These are phyloP conservation scores for Metaphire vulgaris DNA, from an alignment of 1,140 invertebrate species.

Conservation along the genomic window DNA sequence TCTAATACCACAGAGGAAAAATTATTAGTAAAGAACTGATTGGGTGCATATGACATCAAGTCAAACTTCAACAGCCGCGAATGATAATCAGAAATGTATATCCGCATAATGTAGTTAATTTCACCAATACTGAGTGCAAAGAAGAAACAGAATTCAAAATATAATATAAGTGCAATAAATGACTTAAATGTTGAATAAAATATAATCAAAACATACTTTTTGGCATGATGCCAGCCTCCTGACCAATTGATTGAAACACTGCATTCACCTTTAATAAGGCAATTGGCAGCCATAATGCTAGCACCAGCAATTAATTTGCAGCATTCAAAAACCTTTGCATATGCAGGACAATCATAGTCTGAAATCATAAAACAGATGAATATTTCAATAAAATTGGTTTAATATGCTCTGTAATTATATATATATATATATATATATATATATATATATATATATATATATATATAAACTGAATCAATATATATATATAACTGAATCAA, in stretches of 20 bases:
- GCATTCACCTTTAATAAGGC: conserved; percentile 54
- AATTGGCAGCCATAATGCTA: conserved; percentile 63
- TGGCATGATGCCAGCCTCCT: conserved; percentile 80
- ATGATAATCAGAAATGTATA: too few relatives aligned
- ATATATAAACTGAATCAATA: too few relatives aligned
- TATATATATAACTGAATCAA: too few relatives aligned
- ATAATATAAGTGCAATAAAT: background rate
- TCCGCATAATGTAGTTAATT: too few relatives aligned
- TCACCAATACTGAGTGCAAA: background rate
- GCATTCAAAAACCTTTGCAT: conserved; percentile 61
- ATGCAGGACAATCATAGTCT: conserved; percentile 68
- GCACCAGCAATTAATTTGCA: conserved; percentile 61
- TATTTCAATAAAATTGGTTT: background rate
- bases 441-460: background rate
- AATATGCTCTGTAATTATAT: background rate
- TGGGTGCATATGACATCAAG: too few relatives aligned
- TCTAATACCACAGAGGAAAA: too few relatives aligned
- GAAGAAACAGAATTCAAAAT: conserved; percentile 1
- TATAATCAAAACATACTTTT: conserved; percentile 57
- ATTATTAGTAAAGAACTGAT: too few relatives aligned
- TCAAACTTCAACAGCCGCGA: too few relatives aligned
- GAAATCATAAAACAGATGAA: conserved; percentile 1
- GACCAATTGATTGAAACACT: conserved; percentile 71
- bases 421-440: background rate
- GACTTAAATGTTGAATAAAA: background rate